Conservation (phyloP, 1,140 invertebrate species). For the Drosophila ogumai region DNA sequence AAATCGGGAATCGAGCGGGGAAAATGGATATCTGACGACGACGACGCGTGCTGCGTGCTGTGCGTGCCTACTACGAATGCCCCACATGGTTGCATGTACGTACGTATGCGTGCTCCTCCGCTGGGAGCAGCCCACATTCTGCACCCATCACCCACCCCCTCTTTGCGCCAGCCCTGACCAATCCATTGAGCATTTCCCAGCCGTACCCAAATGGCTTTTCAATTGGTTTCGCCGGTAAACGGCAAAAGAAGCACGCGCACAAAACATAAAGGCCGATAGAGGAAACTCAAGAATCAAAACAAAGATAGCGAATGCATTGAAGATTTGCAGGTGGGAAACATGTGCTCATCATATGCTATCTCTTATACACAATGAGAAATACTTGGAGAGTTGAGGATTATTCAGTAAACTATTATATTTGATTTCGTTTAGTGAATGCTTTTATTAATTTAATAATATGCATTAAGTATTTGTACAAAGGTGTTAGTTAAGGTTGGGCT, state of each 20-base stretch:
- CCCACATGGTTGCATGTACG: constrained; percentile 37
- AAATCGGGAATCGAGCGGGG: constrained; percentile 26
- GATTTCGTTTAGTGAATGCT: neutral
- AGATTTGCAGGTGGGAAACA: constrained; percentile 31
- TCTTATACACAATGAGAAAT: constrained; percentile 2
- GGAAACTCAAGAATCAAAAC: constrained; percentile 76
- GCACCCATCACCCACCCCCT: neutral
- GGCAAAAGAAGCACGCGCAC: constrained; percentile 59
- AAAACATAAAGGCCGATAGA: constrained; percentile 72
- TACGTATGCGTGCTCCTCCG: constrained; percentile 49
- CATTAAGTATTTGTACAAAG: neutral
- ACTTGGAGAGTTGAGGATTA: neutral
- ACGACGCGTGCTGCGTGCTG: constrained; percentile 68
- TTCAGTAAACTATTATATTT: neutral
- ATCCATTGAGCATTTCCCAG: constrained; percentile 44
- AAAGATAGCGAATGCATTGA: constrained; percentile 58
- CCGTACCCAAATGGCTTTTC: constrained; percentile 72
- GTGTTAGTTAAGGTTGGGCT: no score
- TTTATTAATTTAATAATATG: neutral
- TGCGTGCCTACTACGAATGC: constrained; percentile 67
- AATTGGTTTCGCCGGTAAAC: constrained; percentile 73
- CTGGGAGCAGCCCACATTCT: constrained; percentile 3
- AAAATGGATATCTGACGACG: constrained; percentile 38
- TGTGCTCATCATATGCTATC: constrained; percentile 14
- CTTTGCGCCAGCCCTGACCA: constrained; percentile 17